Base-by-base conservation (phyloP, 2,888 invertebrate species). In the Hemithea aestivaria region DNA sequence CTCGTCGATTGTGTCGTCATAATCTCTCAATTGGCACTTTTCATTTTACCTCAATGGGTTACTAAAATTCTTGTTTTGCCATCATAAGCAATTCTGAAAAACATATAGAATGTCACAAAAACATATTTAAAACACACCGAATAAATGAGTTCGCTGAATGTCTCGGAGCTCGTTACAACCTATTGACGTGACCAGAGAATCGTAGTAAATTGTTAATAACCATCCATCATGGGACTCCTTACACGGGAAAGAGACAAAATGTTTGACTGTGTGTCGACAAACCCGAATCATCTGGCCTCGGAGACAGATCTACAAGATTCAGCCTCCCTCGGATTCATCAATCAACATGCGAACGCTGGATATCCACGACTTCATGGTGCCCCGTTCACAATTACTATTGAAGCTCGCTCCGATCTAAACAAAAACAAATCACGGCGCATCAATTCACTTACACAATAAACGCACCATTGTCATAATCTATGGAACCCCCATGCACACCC, bases 401-500 rank as follows among this genome's bases (percentile, higher is more conserved):
- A 56, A 42, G 44, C 35, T 35, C 41, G 40, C 43, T 35, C 41
- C 58, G 35, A 61, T 62, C 54, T 55, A 57, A 52, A 51, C 45
- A 53, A 53, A 50, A 53, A 45, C 35, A 55, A 42, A 53, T 51
- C 52, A 49, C 43, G 44, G 41, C 39, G 44, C 51, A 49, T 58
- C 40, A 53, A 48, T 53, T 31, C 35, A 27, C 35, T 23, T 39
- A 37, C 37, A 40, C 37, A 40, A 49, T 48, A 44, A 31, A 35
- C 35, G 20, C 38, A 37, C 40, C 40, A 34, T 10, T 28, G 28
- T 20, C 21, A 40, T 45, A 40, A 51, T 51, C 51, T 56, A 57
- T 52, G 37, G 48, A 51, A 58, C 52, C 65, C 66, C 69, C 73
- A 68, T 73, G 73, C 73, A 73, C 56, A 51, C 62, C 62, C 62